These are phyloP conservation scores for Eidolon dupreanum DNA, from an alignment of 2,797 vertebrate genomes.

Conservation along the genomic window DNA sequence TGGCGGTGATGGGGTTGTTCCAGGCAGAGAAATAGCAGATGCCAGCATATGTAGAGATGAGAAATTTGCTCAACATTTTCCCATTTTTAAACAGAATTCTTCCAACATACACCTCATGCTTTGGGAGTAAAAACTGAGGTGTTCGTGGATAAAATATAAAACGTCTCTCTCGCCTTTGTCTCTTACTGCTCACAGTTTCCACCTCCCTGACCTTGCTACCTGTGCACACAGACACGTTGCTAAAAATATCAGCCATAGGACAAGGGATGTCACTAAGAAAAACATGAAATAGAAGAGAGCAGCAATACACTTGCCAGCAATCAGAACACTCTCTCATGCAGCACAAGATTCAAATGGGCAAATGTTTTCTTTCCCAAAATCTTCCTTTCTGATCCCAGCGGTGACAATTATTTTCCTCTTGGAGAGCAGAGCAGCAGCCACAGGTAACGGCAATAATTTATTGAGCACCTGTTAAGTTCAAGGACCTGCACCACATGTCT, in stretches of 20 bases:
- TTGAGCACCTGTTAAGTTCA: neutral
- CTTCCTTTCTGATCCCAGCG: neutral
- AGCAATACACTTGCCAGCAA: too few species aligned
- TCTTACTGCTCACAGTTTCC: neutral
- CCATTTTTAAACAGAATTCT: neutral
- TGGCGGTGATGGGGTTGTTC: accelerated
- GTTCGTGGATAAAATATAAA: neutral
- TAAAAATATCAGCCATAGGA: neutral
- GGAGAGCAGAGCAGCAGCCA: neutral
- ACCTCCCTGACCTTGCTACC: neutral
- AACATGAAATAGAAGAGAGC: neutral
- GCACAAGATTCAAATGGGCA: too few species aligned
- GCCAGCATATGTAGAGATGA: neutral
- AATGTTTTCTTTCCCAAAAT: neutral
- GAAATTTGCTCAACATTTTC: neutral
- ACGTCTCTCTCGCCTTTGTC: neutral
- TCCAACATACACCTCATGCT: neutral
- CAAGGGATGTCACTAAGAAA: neutral
- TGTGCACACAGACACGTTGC: neutral
- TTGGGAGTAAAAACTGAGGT: neutral
- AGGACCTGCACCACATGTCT: neutral
- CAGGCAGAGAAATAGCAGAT: neutral
- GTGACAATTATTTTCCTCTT: neutral
- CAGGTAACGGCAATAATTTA: neutral
- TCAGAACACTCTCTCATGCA: neutral